These are phyloP conservation scores for Mercenaria mercenaria DNA, from an alignment of 1,140 invertebrate genomes.

Conservation along the genomic window DNA sequence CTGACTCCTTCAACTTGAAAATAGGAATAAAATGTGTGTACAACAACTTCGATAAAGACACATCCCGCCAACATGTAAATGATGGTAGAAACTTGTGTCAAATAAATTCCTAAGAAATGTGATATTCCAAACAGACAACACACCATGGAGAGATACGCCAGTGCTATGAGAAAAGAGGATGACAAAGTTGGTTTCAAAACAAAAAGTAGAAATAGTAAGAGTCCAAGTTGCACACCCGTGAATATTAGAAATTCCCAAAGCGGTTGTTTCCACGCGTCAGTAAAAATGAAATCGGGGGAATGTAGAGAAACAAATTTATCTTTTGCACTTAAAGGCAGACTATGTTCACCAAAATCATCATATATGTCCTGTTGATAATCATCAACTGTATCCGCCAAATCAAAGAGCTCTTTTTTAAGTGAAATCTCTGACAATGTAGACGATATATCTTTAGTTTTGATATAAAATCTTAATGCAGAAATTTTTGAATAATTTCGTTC, in stretches of 20 bases:
- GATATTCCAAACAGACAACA: not conserved
- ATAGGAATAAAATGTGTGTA: conserved; percentile 1
- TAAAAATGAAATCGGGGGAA: not conserved
- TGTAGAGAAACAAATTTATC: not conserved
- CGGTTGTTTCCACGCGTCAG: not conserved
- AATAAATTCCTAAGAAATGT: not conserved
- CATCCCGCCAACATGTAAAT: not conserved
- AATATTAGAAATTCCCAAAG: not conserved
- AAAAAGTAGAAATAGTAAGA: not conserved
- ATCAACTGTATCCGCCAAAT: not conserved
- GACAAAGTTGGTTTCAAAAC: not conserved
- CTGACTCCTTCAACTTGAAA: not conserved
- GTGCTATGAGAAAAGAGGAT: not conserved
- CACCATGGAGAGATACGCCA: not conserved
- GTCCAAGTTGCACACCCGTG: not conserved
- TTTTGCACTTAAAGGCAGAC: not conserved
- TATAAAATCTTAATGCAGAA: not conserved
- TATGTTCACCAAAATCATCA: not conserved
- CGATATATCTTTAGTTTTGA: not conserved
- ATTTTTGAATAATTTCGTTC: not conserved
- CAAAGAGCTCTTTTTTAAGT: not conserved
- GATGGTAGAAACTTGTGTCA: not conserved
- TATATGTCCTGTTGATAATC: not conserved
- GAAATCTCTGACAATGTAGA: not conserved
- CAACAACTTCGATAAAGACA: not conserved